Evolutionary conservation across 2,113 vertebrate species (phyloP).

Genomic region (Charadrius vociferus): DNA sequence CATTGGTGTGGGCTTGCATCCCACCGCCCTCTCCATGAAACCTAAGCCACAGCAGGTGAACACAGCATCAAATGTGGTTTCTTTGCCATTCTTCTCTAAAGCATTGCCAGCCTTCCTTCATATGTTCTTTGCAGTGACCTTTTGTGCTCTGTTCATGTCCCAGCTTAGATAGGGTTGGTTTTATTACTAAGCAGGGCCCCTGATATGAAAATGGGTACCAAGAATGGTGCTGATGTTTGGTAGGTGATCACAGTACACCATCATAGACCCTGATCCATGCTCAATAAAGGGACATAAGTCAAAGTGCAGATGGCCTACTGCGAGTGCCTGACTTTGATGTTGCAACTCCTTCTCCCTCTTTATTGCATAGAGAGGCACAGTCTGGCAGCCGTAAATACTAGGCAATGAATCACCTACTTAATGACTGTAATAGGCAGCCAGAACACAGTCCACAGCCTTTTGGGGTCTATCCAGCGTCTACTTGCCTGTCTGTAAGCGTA

Average conservation of each 20-base stretch:
- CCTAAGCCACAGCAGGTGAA: neutral
- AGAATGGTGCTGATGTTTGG: neutral
- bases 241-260: neutral
- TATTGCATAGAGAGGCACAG: neutral
- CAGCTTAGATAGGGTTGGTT: neutral
- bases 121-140: neutral
- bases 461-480: conserved; percentile 34
- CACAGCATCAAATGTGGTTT: neutral
- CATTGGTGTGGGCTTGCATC: neutral
- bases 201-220: neutral
- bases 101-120: neutral
- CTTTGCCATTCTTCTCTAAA: neutral
- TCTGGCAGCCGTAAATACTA: conserved; percentile 26
- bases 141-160: neutral
- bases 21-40: neutral
- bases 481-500: conserved; percentile 9
- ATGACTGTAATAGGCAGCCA: conserved; percentile 47
- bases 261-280: neutral
- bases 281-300: neutral
- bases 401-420: conserved; percentile 61
- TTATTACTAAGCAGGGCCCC: neutral
- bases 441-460: conserved; percentile 43
- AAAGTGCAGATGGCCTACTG: neutral
- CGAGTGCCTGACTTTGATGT: conserved; percentile 41
- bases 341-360: conserved; percentile 15